These are phyloP conservation scores for Calidris pugnax DNA, from an alignment of 2,113 vertebrate genomes.

Conservation along the genomic window DNA sequence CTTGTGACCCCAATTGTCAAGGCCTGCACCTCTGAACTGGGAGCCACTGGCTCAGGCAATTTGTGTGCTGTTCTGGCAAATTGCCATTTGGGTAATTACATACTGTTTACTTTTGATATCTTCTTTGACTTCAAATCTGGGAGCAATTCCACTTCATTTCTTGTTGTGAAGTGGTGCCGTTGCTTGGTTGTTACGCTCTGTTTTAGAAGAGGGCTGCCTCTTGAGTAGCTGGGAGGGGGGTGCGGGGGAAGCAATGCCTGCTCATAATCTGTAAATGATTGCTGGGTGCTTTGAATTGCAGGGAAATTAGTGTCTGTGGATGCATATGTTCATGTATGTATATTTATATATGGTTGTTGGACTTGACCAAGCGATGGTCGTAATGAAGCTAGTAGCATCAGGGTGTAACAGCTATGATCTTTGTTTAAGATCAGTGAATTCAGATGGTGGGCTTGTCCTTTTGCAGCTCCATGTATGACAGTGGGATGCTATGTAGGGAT, in stretches of 20 bases:
- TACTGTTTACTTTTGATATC: not conserved
- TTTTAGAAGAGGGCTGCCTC: not conserved
- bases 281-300: not conserved
- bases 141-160: not conserved
- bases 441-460: not conserved
- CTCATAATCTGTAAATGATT: not conserved
- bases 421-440: not conserved
- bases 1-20: not conserved
- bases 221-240: not conserved
- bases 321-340: not conserved
- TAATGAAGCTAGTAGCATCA: not conserved
- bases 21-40: not conserved
- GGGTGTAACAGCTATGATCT: not conserved
- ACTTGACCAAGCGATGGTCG: not conserved
- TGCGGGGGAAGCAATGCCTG: not conserved
- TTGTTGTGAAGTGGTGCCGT: not conserved
- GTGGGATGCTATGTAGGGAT: not conserved
- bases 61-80: not conserved
- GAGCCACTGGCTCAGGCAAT: not conserved
- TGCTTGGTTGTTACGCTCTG: accelerated
- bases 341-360: not conserved
- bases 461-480: not conserved
- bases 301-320: not conserved
- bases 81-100: not conserved
- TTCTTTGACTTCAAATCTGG: not conserved